Conservation (phyloP, 1,140 invertebrate species). For the Cyphomyrmex costatus region DNA sequence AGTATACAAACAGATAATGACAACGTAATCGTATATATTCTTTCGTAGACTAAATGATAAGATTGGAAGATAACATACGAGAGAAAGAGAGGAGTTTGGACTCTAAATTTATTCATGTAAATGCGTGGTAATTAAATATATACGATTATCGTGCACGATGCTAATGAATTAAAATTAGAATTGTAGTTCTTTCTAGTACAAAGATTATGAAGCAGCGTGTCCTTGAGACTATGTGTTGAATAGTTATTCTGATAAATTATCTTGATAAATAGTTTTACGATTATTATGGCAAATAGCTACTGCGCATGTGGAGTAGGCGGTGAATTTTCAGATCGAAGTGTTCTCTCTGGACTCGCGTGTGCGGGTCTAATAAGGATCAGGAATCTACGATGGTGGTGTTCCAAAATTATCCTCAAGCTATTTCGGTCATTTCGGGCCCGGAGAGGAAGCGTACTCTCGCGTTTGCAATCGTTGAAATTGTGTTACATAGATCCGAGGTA, state of each 20-base stretch:
- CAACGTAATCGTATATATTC: not conserved
- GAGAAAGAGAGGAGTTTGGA: not conserved
- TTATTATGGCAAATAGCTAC: not conserved
- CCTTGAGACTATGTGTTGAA: not conserved
- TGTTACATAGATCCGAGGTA: not conserved
- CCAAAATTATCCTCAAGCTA: constrained; percentile 59
- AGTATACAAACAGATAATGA: not conserved
- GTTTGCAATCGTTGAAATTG: not conserved
- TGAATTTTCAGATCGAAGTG: not conserved
- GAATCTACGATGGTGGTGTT: constrained; percentile 49
- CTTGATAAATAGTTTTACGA: not conserved
- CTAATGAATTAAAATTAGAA: not conserved
- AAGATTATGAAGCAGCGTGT: not conserved
- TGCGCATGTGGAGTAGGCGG: not conserved
- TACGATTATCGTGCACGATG: not conserved
- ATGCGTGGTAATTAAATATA: not conserved
- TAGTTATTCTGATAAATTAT: not conserved
- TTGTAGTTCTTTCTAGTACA: not conserved
- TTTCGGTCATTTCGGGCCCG: constrained; percentile 37
- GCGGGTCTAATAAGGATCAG: constrained; percentile 11
- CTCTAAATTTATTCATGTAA: not conserved
- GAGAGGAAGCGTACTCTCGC: constrained; percentile 19
- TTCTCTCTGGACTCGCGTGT: not conserved
- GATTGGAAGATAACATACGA: constrained; percentile 1
- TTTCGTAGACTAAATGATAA: constrained; percentile 5